These are phyloP conservation scores for Synanthedon andrenaeformis DNA, from an alignment of 2,888 invertebrate genomes.

Conservation along the genomic window DNA sequence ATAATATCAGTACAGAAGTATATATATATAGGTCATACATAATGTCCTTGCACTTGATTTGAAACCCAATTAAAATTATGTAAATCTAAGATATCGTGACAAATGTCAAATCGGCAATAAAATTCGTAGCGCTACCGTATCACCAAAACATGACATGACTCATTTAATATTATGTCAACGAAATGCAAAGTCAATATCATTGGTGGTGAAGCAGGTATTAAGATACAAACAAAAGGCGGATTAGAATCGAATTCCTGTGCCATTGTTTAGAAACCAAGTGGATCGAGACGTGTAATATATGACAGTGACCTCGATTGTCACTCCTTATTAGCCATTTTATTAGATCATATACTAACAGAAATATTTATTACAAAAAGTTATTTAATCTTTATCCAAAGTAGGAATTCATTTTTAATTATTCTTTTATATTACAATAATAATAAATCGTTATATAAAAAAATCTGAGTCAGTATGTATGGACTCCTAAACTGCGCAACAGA, in stretches of 20 bases:
- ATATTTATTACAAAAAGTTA: neutral
- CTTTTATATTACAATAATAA: too few species aligned
- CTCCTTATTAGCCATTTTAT: conserved; percentile 13
- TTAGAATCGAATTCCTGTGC: conserved; percentile 10
- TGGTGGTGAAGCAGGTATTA: conserved; percentile 1
- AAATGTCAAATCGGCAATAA: neutral
- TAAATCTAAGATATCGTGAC: neutral
- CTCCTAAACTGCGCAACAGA: too few species aligned
- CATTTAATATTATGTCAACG: neutral
- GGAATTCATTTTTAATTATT: too few species aligned
- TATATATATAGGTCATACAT: too few species aligned
- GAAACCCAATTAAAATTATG: conserved; percentile 1
- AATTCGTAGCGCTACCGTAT: neutral
- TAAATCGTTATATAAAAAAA: too few species aligned
- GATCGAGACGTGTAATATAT: conserved; percentile 17
- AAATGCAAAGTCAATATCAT: neutral
- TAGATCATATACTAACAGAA: conserved; percentile 12
- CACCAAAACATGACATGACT: neutral
- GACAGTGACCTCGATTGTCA: conserved; percentile 24
- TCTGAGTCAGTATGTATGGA: too few species aligned
- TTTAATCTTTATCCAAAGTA: too few species aligned
- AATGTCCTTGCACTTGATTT: neutral
- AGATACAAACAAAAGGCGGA: conserved; percentile 7
- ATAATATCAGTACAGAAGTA: too few species aligned
- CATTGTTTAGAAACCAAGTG: conserved; percentile 20